Base-by-base conservation (phyloP, 2,797 vertebrate species). In the Periparus ater region DNA sequence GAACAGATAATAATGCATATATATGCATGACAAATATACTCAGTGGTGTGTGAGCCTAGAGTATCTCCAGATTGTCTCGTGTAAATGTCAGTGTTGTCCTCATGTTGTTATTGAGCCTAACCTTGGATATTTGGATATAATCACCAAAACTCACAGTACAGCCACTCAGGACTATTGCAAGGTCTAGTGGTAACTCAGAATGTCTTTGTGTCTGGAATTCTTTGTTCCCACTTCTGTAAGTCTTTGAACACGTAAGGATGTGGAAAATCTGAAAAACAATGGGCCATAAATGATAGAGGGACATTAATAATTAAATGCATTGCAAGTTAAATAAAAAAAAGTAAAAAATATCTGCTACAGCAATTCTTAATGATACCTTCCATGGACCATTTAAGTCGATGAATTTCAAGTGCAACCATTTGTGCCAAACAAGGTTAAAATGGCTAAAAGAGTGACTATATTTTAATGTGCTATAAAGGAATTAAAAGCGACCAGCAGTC, bases 351-450 rank as follows among this genome's bases (percentile, higher is more conserved):
- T 77, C 57, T 20, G 4, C 63, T 91, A 88, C 93, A 92, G 91
- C 81, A 90, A 30, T 97, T 96, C 87, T 94, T 97, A 98, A 97
- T 96, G 95, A 57, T 78, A 91, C 89, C 63, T 96, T 96, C 93
- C 92, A 93, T 91, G 96, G 96, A 88, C 95, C 88, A 85, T 97
- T 91, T 74, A 94, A 96, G 85, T 95, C 86, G 3, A 91, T 98
- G 96, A 96, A 97, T 98, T 98, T 97, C 93, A 96, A 97, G 89
- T 97, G 92, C 93, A 97, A 88, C 85, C 93, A 68, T 97, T 96
- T 98, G 95, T 97, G 96, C 96, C 97, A 98, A 98, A 98, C 96
- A 98, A 98, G 97, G 97, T 97, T 97, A 97, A 97, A 97, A 96
- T 94, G 95, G 88, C 96, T 97, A 85, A 96, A 97, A 97, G 97